These are phyloP conservation scores for Arge pagana DNA, from an alignment of 2,888 invertebrate species.

Conservation along the genomic window DNA sequence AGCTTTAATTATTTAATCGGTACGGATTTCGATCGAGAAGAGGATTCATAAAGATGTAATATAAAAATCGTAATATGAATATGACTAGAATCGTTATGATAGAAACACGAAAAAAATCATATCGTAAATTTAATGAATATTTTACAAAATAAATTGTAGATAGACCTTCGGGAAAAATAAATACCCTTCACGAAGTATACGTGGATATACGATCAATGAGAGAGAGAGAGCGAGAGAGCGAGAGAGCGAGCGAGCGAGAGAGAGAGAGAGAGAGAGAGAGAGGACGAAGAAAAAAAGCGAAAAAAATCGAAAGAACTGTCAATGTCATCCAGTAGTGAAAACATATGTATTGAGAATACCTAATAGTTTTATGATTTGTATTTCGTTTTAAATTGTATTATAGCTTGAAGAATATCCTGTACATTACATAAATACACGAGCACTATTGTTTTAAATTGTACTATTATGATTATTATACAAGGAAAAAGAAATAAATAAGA, in stretches of 20 bases:
- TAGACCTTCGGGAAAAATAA: constrained; percentile 48
- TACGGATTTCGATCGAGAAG: constrained; percentile 46
- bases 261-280: constrained; percentile 24
- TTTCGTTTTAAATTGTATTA: constrained; percentile 56
- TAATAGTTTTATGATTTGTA: constrained; percentile 56
- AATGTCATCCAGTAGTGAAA: constrained; percentile 52
- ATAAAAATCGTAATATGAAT: constrained; percentile 36
- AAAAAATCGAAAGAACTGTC: constrained; percentile 23
- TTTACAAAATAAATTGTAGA: constrained; percentile 58
- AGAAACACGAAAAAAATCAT: constrained; percentile 49
- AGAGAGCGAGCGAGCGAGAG: constrained; percentile 27
- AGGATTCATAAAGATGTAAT: constrained; percentile 41
- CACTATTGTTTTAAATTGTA: constrained; percentile 58
- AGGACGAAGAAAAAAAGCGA: constrained; percentile 29
- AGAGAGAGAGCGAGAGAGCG: constrained; percentile 26
- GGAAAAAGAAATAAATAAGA: constrained; percentile 55
- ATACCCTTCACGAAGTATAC: constrained; percentile 27
- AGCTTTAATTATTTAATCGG: constrained; percentile 58
- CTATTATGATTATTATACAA: constrained; percentile 56
- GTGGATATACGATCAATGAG: constrained; percentile 40
- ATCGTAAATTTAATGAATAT: constrained; percentile 58
- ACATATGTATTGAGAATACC: constrained; percentile 52
- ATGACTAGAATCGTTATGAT: constrained; percentile 39
- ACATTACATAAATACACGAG: constrained; percentile 56
- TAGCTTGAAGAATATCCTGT: constrained; percentile 57